A percentile compares a stretch with the other conserved stretches of the same genome.
These are phyloP conservation scores for Dromiciops gliroides DNA, from an alignment of 2,113 vertebrate genomes.

Conservation along the genomic window DNA sequence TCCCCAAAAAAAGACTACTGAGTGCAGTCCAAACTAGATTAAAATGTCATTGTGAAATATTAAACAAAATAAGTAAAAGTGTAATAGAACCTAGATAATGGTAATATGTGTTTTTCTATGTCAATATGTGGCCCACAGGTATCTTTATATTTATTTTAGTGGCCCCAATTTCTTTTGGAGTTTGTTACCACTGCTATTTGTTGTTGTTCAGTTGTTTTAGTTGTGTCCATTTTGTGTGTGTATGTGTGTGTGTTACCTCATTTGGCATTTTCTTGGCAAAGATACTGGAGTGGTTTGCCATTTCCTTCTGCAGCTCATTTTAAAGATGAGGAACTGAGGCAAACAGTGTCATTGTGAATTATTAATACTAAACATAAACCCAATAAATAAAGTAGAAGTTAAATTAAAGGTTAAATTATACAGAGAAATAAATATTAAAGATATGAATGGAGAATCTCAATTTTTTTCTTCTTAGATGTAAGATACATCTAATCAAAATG, in stretches of 20 bases:
- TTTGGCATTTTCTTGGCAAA: neutral
- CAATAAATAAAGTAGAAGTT: neutral
- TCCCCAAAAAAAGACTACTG: neutral
- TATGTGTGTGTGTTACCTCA: no score
- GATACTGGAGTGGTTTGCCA: neutral
- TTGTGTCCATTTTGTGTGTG: neutral
- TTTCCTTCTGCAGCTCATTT: neutral
- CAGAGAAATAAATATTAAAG: neutral
- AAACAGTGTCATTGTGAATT: neutral
- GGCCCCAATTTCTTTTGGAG: neutral
- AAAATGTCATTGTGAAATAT: neutral
- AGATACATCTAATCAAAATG: neutral
- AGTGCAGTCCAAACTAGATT: neutral
- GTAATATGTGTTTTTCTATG: neutral
- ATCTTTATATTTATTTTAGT: neutral
- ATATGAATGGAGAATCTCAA: neutral
- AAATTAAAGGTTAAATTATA: neutral
- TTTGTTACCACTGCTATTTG: neutral
- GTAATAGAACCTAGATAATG: neutral
- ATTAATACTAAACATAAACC: neutral
- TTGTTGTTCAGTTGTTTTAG: neutral
- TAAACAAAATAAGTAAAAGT: neutral
- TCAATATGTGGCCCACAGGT: neutral
- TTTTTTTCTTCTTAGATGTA: neutral
- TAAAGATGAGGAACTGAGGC: neutral